phyloP scores from a whole-genome alignment of 2,113 vertebrate species.

The Passerina amoena region DNA sequence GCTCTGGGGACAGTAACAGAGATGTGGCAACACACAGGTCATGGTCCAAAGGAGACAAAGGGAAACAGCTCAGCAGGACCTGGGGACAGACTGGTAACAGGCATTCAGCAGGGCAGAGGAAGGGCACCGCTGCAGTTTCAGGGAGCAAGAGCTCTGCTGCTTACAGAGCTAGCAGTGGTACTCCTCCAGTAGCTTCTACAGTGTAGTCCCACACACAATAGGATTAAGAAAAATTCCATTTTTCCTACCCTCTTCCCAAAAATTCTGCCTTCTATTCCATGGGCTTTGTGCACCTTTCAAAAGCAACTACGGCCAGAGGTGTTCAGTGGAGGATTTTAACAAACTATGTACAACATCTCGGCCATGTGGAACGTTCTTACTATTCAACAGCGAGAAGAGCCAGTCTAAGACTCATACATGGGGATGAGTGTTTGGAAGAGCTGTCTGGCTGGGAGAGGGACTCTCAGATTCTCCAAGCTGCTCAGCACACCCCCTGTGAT shows the following conservation, averaged over 20 bases:
- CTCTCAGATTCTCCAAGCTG: not conserved
- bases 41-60: not conserved
- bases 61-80: rapidly evolving
- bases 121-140: not conserved
- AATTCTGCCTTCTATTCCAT: not conserved
- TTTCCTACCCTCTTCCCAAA: not conserved
- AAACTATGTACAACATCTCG: not conserved
- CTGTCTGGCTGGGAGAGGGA: not conserved
- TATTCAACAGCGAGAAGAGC: not conserved
- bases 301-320: not conserved
- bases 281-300: not conserved
- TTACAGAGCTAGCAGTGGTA: not conserved
- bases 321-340: not conserved
- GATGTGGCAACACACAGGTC: not conserved
- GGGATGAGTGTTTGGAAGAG: not conserved
- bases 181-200: not conserved
- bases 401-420: rapidly evolving
- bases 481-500: not conserved
- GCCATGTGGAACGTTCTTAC: not conserved
- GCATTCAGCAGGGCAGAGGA: not conserved
- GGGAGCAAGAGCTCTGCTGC: not conserved
- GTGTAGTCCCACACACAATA: not conserved
- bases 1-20: not conserved
- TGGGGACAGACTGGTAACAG: not conserved
- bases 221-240: not conserved